phyloP scores from a whole-genome alignment of 2,797 vertebrate genomes.

The Lagorchestes hirsutus region DNA sequence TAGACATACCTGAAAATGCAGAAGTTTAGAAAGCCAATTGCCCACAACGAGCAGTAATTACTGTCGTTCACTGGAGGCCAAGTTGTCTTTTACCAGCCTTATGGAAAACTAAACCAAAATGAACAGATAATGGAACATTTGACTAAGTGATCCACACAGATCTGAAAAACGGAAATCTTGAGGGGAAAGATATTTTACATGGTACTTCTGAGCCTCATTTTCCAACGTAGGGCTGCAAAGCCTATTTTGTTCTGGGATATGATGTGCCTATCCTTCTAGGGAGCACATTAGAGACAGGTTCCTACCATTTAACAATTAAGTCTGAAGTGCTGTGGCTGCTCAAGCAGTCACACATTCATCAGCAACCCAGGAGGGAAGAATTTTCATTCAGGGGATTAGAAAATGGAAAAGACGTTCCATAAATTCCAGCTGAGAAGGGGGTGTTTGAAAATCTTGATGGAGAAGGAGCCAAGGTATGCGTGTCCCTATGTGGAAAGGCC shows the following conservation, averaged over 20 bases:
- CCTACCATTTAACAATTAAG: not conserved
- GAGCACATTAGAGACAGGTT: not conserved
- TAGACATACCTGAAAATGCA: constrained; percentile 38
- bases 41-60: not conserved
- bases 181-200: not conserved
- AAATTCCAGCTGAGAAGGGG: constrained; percentile 16
- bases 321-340: not conserved
- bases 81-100: constrained; percentile 2
- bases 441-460: constrained; percentile 51
- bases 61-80: not conserved
- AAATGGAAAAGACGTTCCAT: constrained; percentile 14
- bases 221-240: not conserved
- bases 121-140: constrained; percentile 29
- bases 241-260: not conserved
- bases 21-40: not conserved
- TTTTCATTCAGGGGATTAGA: not conserved
- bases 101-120: constrained; percentile 40
- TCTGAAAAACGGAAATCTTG: not conserved
- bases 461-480: constrained; percentile 24
- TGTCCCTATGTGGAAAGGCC: not conserved
- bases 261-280: not conserved
- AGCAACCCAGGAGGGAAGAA: not conserved
- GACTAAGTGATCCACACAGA: not conserved
- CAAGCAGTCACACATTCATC: not conserved
- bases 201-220: not conserved